Evolutionary conservation across 1,140 invertebrate species (phyloP), one percentile per base, ranked within the genome.

Genomic region (Liolophura sinensis): DNA sequence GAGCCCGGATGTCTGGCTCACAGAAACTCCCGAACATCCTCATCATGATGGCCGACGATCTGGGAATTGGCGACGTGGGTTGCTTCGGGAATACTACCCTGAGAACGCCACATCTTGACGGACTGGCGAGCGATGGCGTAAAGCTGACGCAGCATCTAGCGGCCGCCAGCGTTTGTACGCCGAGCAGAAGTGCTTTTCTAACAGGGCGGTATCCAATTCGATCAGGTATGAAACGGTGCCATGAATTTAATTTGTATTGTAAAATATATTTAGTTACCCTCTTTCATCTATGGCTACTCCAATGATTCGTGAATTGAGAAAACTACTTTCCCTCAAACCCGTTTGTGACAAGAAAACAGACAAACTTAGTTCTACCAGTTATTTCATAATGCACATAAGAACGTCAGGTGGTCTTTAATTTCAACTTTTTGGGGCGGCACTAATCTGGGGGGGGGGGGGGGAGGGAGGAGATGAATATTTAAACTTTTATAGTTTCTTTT

Each of bases 1-100:
- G 31, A 5, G 31, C 31, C 31, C 31, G 31, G 31, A 40, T 40
- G 31, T 40, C 31, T 40, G 3, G 3, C 3, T 40, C 31, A 40
- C 31, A 9, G 31, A 50, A 56, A 25, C 49, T 22, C 46, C 83
- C 84, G 11, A 85, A 85, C 71, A 73, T 85, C 31, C 24, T 85
- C 25, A 64, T 85, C 1, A 65, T 85, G 50, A 49, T 85, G n/a
- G 84, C 79, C 14, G 84, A 85, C 67, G 84, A 85, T 69, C 73
- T 85, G 50, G 84, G 84, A 15, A 76, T 73, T 64, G 84, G 82
- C 14, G 84, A 85, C 65, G 15, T 85, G 3, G 78, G 82, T 54
- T 76, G 80, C 54, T 84, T 78, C 65, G 84, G 84, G 16, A 85
- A 85, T 73, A 63, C 67, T 14, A 75, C 79, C 6, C 67, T 85